Percentiles rank a stretch among this genome's conserved stretches.
Conservation (phyloP, 2,797 vertebrate species). For the Sebastes glaucus region DNA sequence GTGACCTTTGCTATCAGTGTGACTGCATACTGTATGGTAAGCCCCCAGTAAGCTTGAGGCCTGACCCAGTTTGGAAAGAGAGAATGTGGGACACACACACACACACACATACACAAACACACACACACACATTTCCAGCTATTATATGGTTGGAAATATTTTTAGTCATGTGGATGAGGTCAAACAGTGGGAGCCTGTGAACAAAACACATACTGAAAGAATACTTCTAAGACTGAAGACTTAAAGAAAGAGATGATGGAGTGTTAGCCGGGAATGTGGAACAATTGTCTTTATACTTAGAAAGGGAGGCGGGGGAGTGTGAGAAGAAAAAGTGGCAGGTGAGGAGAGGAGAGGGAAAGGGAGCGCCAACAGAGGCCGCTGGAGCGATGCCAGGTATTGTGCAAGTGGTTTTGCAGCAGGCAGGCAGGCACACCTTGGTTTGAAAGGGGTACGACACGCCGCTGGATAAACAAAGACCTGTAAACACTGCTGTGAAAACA, state of each 20-base stretch:
- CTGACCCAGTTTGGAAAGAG: conserved; percentile 74
- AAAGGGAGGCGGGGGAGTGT: not conserved
- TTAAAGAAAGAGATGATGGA: conserved; percentile 21
- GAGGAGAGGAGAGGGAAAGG: conserved; percentile 15
- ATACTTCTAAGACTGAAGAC: not conserved
- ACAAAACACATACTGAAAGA: conserved; percentile 16
- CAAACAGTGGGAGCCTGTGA: conserved; percentile 54
- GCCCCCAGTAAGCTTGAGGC: conserved; percentile 65
- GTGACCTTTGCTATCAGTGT: conserved; percentile 67
- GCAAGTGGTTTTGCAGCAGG: conserved; percentile 52
- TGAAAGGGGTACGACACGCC: conserved; percentile 11
- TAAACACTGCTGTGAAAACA: conserved; percentile 29
- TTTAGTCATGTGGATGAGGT: conserved; percentile 70
- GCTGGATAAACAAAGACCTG: conserved; percentile 50
- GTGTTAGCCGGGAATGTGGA: not conserved
- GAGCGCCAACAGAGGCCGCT: conserved; percentile 19
- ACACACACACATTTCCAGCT: conserved; percentile 50
- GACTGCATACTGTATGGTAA: conserved; percentile 59
- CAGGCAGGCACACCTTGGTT: conserved; percentile 48
- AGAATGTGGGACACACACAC: conserved; percentile 68
- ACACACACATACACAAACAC: conserved; percentile 9
- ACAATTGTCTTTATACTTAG: conserved; percentile 1
- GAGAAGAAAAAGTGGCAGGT: conserved; percentile 27
- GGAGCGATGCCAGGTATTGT: conserved; percentile 63
- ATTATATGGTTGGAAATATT: conserved; percentile 75